Evolutionary conservation across 2,888 invertebrate species (phyloP), one percentile per base, ranked within the genome.

Genomic region (Hemaris fuciformis): DNA sequence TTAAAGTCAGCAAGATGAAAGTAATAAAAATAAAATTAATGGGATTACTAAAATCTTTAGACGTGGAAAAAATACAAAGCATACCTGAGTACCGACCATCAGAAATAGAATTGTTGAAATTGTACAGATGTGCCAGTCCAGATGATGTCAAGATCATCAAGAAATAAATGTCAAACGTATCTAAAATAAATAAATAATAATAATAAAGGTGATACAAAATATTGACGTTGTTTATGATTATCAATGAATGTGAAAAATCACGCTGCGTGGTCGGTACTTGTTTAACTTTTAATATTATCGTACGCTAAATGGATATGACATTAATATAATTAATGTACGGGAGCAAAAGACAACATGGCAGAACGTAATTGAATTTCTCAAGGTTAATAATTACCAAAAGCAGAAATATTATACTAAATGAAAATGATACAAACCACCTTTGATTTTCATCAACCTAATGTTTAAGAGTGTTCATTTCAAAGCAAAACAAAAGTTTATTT

Each of bases 21-120:
- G 64, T 59, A 53, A 25, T 84, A 1, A 84, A 75, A 71, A 62
- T 63, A 0, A 72, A 67, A 48, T 43, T 85, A 1, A 64, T 20
- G 2, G 64, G 68, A n/a, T 62, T 80, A 15, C 41, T 82, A 0
- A 73, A 77, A 13, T 67, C 65, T 23, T 71, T 88, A 1, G 77
- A 76, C 60, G 64, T 84, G 13, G 77, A 84, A 62, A 88, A 85
- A 75, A 87, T 89, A 67, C 72, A 84, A 70, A 77, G 64, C 64
- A 60, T 84, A 60, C 79, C 84, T 10, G 64, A 70, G 10, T 79
- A 79, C 62, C 62, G 62, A 23, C 60, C 71, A n/a, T 61, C 65
- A 2, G 70, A 81, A 23, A 66, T 66, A 53, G 62, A 76, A 63
- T 64, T 69, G 34, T 57, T 81, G 25, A 76, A 73, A 62, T 74